Percentiles rank a stretch among this genome's conserved stretches.
These are phyloP conservation scores for Chascanopsetta lugubris DNA, from an alignment of 2,113 vertebrate genomes.

Conservation along the genomic window DNA sequence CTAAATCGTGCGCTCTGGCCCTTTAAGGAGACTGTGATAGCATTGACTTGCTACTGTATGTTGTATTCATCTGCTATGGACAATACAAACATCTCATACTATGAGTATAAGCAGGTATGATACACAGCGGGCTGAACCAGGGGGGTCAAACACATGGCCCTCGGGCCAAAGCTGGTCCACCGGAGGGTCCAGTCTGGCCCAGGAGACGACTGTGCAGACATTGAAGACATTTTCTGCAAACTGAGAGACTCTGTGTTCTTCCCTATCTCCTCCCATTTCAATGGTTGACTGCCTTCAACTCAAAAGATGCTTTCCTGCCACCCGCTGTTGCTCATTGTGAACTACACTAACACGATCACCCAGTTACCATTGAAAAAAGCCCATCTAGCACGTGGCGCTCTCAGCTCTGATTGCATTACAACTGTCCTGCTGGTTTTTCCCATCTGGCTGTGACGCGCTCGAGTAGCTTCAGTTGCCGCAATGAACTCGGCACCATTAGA, in stretches of 20 bases:
- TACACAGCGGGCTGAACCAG: not conserved
- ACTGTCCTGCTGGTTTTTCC: not conserved
- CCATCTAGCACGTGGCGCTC: not conserved
- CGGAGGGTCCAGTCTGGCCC: too few species aligned
- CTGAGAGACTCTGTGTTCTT: conserved; percentile 30
- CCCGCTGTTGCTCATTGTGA: conserved; percentile 34
- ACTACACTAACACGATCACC: not conserved
- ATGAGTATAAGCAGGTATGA: not conserved
- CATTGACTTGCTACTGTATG: not conserved
- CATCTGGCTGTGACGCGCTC: not conserved
- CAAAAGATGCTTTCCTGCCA: conserved; percentile 44
- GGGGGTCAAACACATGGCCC: too few species aligned
- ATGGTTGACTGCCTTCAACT: not conserved
- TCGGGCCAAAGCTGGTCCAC: too few species aligned
- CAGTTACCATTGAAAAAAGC: not conserved
- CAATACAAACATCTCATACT: not conserved
- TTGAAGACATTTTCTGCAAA: too few species aligned
- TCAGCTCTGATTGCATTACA: conserved; percentile 11
- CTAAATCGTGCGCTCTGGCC: too few species aligned
- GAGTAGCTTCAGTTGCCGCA: not conserved
- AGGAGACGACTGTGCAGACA: too few species aligned
- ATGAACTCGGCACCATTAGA: not conserved
- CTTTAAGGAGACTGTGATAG: too few species aligned
- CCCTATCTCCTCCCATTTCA: not conserved
- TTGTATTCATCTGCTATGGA: not conserved